A percentile compares a stretch with the other conserved stretches of the same genome.
phyloP scores from a whole-genome alignment of 2,888 invertebrate species.

The Euzetes globulus region DNA sequence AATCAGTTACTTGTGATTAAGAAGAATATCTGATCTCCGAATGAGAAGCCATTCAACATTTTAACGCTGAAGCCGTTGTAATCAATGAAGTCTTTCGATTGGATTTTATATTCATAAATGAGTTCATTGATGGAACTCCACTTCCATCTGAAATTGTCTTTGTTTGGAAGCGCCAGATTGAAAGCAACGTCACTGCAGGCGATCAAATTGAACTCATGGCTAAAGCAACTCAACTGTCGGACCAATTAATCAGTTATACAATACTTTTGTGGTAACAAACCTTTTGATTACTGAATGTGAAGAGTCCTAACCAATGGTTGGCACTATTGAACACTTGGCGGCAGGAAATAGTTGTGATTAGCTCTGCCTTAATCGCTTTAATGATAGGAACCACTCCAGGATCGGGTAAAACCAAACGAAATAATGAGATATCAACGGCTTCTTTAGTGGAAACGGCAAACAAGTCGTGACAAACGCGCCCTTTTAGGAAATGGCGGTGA shows the following conservation, averaged over 20 bases:
- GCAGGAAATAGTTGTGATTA: not conserved
- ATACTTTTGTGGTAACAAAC: not conserved
- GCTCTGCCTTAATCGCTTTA: not conserved
- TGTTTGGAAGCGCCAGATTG: not conserved
- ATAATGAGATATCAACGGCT: not conserved
- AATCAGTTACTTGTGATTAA: constrained; percentile 6
- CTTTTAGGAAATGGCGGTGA: not conserved
- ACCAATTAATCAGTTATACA: not conserved
- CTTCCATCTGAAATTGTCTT: not conserved
- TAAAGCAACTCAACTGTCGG: not conserved
- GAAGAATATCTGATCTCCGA: not conserved
- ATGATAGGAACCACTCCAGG: not conserved
- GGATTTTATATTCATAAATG: not conserved
- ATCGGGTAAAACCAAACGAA: not conserved
- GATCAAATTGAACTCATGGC: not conserved
- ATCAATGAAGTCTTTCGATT: not conserved
- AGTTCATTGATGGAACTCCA: not conserved
- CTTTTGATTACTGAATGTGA: not conserved
- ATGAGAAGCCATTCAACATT: not conserved
- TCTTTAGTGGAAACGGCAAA: constrained; percentile 2
- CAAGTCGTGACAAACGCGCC: not conserved
- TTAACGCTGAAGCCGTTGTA: not conserved
- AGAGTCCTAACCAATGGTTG: not conserved
- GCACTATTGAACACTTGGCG: not conserved
- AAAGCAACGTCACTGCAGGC: not conserved